These are phyloP conservation scores for Petroica traversi DNA, from an alignment of 2,113 vertebrate genomes.

Conservation along the genomic window DNA sequence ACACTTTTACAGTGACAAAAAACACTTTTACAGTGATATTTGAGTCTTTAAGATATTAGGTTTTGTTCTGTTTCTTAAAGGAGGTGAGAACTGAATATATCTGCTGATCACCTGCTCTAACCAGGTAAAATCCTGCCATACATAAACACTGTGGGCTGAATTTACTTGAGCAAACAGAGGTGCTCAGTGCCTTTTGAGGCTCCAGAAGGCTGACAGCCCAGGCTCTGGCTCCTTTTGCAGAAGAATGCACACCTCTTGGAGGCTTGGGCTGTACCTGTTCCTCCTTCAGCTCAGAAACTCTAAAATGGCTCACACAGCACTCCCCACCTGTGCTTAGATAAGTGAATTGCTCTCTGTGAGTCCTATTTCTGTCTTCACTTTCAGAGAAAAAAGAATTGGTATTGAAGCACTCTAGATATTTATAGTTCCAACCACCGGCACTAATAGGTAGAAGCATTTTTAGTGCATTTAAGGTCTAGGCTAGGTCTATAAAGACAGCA, in stretches of 20 bases:
- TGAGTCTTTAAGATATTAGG: not conserved
- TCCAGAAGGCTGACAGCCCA: not conserved
- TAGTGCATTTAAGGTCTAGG: not conserved
- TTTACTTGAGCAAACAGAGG: not conserved
- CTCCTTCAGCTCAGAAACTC: not conserved
- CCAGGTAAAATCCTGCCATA: not conserved
- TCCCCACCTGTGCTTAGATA: not conserved
- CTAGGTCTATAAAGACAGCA: not conserved
- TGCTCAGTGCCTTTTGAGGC: not conserved
- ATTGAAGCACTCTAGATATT: not conserved
- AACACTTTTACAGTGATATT: not conserved
- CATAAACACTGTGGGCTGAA: not conserved
- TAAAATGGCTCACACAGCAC: not conserved
- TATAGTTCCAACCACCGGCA: not conserved
- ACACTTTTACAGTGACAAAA: not conserved
- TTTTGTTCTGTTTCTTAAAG: not conserved
- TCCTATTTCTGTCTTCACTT: not conserved
- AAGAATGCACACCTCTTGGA: not conserved
- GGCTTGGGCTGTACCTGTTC: not conserved
- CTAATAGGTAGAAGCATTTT: not conserved
- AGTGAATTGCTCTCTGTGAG: not conserved
- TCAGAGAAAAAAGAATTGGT: not conserved
- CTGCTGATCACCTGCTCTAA: not conserved
- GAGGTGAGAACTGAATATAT: not conserved
- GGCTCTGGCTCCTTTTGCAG: not conserved